A percentile compares a stretch with the other conserved stretches of the same genome.
Evolutionary conservation across 2,113 vertebrate species (phyloP).

Genomic region (Rutilus rutilus): DNA sequence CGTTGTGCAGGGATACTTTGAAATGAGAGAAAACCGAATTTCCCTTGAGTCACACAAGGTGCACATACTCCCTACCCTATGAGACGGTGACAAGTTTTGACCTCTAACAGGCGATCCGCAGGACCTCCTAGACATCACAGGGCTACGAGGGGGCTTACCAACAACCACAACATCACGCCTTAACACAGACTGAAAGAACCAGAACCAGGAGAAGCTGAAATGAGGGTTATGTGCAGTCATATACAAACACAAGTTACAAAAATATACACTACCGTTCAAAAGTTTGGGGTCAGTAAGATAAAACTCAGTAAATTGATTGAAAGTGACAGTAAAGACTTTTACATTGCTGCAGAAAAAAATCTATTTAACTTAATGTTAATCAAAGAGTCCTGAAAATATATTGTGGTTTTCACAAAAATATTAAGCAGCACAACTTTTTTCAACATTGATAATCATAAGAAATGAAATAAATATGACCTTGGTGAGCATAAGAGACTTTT

Average conservation of each 20-base stretch:
- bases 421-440: not conserved
- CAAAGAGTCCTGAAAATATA: not conserved
- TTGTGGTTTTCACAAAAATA: not conserved
- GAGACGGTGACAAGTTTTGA: slow-evolving; percentile 72
- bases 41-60: slow-evolving; percentile 51
- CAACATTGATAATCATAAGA: not conserved
- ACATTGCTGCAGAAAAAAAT: not conserved
- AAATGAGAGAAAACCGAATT: slow-evolving; percentile 18
- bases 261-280: not conserved
- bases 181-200: slow-evolving; percentile 82
- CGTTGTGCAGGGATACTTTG: slow-evolving; percentile 13
- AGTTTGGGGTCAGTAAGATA: not conserved
- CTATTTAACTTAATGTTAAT: not conserved
- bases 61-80: slow-evolving; percentile 81
- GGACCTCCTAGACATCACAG: slow-evolving; percentile 82
- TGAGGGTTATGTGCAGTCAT: slow-evolving; percentile 26
- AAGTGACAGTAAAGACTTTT: not conserved
- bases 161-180: slow-evolving; percentile 79
- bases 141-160: slow-evolving; percentile 89
- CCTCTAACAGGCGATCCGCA: slow-evolving; percentile 81
- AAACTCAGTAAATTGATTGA: not conserved
- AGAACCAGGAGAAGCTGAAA: slow-evolving; percentile 65
- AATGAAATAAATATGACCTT: not conserved
- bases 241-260: slow-evolving; percentile 18
- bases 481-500: not conserved